phyloP scores from a whole-genome alignment of 1,140 invertebrate genomes.

The Bombus confusus region DNA sequence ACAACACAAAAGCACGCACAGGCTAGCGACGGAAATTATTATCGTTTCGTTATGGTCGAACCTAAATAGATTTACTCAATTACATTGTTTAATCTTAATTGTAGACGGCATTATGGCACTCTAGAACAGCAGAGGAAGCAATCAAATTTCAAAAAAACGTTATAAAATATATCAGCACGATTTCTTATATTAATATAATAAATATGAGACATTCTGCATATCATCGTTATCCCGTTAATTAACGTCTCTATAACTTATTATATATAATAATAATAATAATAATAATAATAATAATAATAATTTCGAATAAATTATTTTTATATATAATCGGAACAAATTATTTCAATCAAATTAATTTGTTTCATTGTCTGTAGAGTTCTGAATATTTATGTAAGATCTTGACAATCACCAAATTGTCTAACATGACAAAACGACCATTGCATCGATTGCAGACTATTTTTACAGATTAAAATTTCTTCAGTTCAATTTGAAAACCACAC shows the following conservation, averaged over 20 bases:
- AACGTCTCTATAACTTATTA: neutral
- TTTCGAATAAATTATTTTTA: neutral
- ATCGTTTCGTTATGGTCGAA: neutral
- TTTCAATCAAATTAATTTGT: neutral
- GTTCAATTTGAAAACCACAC: neutral
- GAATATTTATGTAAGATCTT: neutral
- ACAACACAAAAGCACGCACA: constrained; percentile 11
- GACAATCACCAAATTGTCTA: neutral
- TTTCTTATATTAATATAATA: neutral
- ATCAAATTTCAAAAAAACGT: neutral
- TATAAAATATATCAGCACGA: neutral
- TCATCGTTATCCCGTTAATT: neutral
- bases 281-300: no score
- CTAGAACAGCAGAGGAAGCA: neutral
- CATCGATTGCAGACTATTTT: no score
- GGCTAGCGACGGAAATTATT: constrained; percentile 34
- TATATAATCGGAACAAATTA: no score
- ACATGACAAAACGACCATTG: no score
- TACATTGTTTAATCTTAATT: neutral
- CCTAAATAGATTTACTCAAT: constrained; percentile 9
- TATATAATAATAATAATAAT: no score
- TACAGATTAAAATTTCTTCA: neutral
- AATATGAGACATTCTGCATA: neutral
- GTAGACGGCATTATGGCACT: neutral
- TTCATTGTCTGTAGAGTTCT: neutral